These are phyloP conservation scores for Phyllotreta striolata DNA, from an alignment of 2,888 invertebrate genomes.

Conservation along the genomic window DNA sequence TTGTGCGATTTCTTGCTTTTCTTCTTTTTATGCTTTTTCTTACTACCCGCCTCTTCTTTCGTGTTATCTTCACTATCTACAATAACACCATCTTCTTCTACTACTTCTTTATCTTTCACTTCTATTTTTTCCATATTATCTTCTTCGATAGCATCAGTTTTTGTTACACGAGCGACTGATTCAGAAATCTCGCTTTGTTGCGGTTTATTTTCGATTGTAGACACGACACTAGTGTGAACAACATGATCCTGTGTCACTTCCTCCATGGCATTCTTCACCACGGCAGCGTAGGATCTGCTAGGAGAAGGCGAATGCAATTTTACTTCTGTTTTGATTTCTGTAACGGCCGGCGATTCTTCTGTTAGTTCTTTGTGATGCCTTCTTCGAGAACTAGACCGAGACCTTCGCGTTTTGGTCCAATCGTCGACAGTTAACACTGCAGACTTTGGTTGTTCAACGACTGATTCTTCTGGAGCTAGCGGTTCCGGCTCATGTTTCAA, in stretches of 20 bases:
- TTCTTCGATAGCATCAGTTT: conserved; percentile 17
- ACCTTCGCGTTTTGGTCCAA: not conserved
- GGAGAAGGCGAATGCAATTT: conserved; percentile 10
- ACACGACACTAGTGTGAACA: conserved; percentile 1
- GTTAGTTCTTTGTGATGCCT: conserved; percentile 14
- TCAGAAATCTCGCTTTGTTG: conserved; percentile 18
- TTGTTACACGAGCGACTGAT: not conserved
- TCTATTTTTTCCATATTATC: conserved; percentile 11
- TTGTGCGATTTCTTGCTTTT: conserved; percentile 1
- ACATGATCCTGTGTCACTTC: conserved; percentile 14
- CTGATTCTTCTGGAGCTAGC: conserved; percentile 2
- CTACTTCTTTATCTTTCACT: not conserved
- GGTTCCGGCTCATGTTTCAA: not conserved
- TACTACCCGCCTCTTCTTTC: conserved; percentile 23
- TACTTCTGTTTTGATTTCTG: conserved; percentile 1
- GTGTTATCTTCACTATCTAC: conserved; percentile 25
- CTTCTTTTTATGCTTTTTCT: conserved; percentile 12
- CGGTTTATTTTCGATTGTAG: conserved; percentile 15
- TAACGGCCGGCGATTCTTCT: not conserved
- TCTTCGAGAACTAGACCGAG: conserved; percentile 18
- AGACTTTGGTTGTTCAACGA: too few relatives aligned
- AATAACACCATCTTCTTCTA: not conserved
- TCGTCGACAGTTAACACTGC: not conserved
- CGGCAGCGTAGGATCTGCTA: conserved; percentile 23
- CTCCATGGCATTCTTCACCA: conserved; percentile 16